phyloP scores from a whole-genome alignment of 2,888 invertebrate genomes.

The Hypolimnas misippus region DNA sequence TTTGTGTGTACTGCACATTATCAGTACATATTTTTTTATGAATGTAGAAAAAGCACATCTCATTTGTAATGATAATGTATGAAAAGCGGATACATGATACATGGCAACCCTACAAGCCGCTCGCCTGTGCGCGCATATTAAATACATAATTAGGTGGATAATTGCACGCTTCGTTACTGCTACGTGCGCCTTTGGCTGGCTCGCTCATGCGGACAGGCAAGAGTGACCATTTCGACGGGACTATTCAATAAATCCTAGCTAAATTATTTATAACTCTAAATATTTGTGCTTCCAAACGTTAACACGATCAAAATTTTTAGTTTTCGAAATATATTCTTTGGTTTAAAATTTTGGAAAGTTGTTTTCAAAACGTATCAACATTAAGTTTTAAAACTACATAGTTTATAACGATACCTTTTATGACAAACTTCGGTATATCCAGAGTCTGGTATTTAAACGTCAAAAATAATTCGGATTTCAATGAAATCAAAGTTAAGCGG shows the following conservation, averaged over 20 bases:
- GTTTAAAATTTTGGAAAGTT: not conserved
- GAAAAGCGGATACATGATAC: slow-evolving; percentile 9
- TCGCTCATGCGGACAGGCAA: slow-evolving; percentile 26
- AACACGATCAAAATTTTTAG: not conserved
- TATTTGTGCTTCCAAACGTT: not conserved
- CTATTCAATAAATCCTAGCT: slow-evolving; percentile 13
- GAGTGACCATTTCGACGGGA: slow-evolving; percentile 30
- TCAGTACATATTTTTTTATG: not conserved
- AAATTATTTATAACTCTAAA: slow-evolving; percentile 7
- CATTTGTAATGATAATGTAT: slow-evolving; percentile 13
- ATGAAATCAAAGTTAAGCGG: slow-evolving; percentile 8
- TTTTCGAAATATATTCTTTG: not conserved
- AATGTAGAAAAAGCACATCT: not conserved
- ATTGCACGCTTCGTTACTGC: slow-evolving; percentile 44
- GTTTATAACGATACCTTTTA: too few relatives aligned
- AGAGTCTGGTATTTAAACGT: too few relatives aligned
- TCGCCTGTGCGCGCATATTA: slow-evolving; percentile 42
- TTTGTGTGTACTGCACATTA: not conserved
- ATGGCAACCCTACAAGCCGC: slow-evolving; percentile 38
- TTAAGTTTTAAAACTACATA: too few relatives aligned
- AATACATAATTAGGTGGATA: slow-evolving; percentile 47
- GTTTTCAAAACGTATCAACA: not conserved
- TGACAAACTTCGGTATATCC: too few relatives aligned
- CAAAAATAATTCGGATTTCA: too few relatives aligned
- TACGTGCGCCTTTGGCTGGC: slow-evolving; percentile 36